These are phyloP conservation scores for Aelia acuminata DNA, from an alignment of 2,888 invertebrate genomes.

Conservation along the genomic window DNA sequence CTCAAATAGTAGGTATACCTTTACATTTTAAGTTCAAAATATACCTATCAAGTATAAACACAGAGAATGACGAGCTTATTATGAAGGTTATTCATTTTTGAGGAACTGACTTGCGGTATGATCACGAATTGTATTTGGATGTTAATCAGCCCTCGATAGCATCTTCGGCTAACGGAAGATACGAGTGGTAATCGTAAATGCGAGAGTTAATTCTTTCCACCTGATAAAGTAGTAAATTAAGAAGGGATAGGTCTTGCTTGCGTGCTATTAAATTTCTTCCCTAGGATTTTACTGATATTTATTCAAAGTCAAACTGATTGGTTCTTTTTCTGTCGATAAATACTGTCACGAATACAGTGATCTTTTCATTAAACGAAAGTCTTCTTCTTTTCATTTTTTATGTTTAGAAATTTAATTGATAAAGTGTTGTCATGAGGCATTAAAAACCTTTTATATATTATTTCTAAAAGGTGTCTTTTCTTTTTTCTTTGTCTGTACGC, in stretches of 20 bases:
- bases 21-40: too few relatives aligned
- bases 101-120: not conserved
- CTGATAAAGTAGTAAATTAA: not conserved
- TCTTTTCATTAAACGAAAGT: too few relatives aligned
- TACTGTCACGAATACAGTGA: too few relatives aligned
- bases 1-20: too few relatives aligned
- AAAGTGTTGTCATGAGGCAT: too few relatives aligned
- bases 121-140: conserved; percentile 38
- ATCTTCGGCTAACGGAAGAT: conserved; percentile 24
- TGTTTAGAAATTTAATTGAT: too few relatives aligned
- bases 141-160: not conserved
- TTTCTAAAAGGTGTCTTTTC: too few relatives aligned
- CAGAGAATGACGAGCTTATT: not conserved
- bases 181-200: not conserved
- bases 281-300: too few relatives aligned
- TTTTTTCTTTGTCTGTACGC: too few relatives aligned
- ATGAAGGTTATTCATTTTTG: not conserved
- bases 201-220: not conserved
- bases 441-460: too few relatives aligned
- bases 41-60: not conserved
- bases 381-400: too few relatives aligned
- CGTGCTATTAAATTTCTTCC: too few relatives aligned
- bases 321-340: not conserved
- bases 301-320: not conserved
- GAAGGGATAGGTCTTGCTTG: not conserved